A percentile compares a stretch with the other conserved stretches of the same genome.
phyloP scores from a whole-genome alignment of 2,113 vertebrate species.

The Mionectes macconnelli region DNA sequence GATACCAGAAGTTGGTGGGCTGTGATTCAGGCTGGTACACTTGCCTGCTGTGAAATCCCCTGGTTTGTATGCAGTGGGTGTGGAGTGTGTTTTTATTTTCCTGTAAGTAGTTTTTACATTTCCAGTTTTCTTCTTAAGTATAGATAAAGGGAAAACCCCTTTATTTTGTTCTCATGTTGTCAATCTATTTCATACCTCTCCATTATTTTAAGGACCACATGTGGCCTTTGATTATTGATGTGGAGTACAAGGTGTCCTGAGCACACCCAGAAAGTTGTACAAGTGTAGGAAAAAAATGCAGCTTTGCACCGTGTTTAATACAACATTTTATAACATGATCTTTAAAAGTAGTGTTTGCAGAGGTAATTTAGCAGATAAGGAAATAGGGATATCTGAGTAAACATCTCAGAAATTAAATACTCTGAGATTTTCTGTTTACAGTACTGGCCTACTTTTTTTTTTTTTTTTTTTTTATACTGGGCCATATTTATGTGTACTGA shows the following conservation, averaged over 20 bases:
- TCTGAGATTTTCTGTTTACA: background rate
- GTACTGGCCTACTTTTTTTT: background rate
- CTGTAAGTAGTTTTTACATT: background rate
- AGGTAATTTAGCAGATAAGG: background rate
- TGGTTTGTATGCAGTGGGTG: background rate
- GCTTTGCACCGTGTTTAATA: background rate
- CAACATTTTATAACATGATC: background rate
- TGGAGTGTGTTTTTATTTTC: conserved; percentile 18
- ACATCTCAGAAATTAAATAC: background rate
- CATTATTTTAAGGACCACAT: background rate
- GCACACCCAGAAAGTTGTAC: background rate
- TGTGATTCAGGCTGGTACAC: background rate
- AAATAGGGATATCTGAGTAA: background rate
- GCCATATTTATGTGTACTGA: background rate
- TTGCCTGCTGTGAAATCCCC: background rate
- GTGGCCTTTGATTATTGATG: background rate
- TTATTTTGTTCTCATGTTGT: background rate
- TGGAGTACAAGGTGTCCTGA: background rate
- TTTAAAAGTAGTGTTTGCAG: background rate
- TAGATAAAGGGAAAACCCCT: background rate
- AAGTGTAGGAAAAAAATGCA: background rate
- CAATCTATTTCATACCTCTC: background rate
- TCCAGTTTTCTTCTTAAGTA: background rate
- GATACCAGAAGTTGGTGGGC: background rate
- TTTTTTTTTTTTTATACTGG: background rate